Evolutionary conservation across 2,888 invertebrate species (phyloP).

Genomic region (Nipponacmea schrenckii): DNA sequence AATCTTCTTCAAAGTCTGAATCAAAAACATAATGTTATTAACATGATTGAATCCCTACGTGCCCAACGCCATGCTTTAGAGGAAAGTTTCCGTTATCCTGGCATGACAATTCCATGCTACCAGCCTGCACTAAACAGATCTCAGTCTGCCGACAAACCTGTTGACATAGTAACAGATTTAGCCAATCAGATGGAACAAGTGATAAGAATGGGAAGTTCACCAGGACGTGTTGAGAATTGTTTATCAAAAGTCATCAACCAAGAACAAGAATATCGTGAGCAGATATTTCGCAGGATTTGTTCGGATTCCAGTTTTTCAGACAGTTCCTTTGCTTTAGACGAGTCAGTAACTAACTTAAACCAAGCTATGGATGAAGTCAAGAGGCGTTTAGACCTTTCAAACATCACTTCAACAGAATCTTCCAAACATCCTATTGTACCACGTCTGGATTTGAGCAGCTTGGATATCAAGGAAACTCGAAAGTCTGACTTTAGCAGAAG

Average conservation of each 20-base stretch:
- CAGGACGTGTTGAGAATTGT: slow-evolving; percentile 53
- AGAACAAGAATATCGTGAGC: slow-evolving; percentile 43
- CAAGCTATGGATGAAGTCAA: slow-evolving; percentile 35
- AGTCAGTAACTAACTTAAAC: neutral
- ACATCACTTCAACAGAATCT: slow-evolving; percentile 42
- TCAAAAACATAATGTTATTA: slow-evolving; percentile 2
- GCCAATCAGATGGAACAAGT: slow-evolving; percentile 51
- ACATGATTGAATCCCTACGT: slow-evolving; percentile 11
- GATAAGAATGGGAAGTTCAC: slow-evolving; percentile 48
- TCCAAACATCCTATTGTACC: slow-evolving; percentile 10
- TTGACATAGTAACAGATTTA: slow-evolving; percentile 32
- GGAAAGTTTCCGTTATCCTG: slow-evolving; percentile 18
- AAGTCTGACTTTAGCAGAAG: slow-evolving; percentile 4
- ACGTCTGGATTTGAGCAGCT: neutral
- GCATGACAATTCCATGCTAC: neutral
- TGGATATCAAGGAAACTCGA: too few species aligned
- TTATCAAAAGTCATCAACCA: slow-evolving; percentile 48
- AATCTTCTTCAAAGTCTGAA: neutral
- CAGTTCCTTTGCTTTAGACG: slow-evolving; percentile 30
- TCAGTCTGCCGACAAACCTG: neutral
- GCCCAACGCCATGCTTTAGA: slow-evolving; percentile 16
- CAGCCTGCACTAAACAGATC: neutral
- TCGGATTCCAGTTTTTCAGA: slow-evolving; percentile 42
- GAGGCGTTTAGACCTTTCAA: slow-evolving; percentile 50
- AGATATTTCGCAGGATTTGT: slow-evolving; percentile 34